Evolutionary conservation across 2,888 invertebrate species (phyloP), one percentile per base, ranked within the genome.

Genomic region (Nephrocerus scutellatus): DNA sequence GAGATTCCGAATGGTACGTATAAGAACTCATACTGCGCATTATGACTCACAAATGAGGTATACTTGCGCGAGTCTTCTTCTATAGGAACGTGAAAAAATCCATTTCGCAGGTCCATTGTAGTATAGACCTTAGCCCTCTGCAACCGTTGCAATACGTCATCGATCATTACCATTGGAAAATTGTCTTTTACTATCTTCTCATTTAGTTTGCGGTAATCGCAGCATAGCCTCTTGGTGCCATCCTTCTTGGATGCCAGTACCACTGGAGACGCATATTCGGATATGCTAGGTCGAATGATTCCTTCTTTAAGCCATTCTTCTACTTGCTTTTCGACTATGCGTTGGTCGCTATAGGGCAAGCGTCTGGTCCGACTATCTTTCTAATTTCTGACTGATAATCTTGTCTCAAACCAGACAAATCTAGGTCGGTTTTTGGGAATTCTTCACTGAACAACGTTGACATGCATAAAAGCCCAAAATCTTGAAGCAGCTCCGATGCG

Each of bases 1-100:
- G 43, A 43, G 10, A 46, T 42, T 4, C 48, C 44, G 20, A 48
- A 47, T n/a, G 52, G 53, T 24, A 52, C 44, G 16, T 36, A 46
- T 7, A 36, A 6, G 18, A 38, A 49, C 18, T 47, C 49, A 16
- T 33, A 49, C 13, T 52, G 47, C 12, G 43, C 45, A 33, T 46
- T 18, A n/a, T 47, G 45, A 7, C 47, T 52, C 1, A 52, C 47
- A 24, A 49, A 50, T 4, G 50, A 36, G 13, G 46, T 50, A 15
- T 39, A 50, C 29, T 48, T 47, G 6, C 39, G 36, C 3, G 49
- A 53, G 4, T 42, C 30, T 10, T 32, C 36, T 4, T 44, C 43
- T 8, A 51, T 31, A 2, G 31, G 37, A 4, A 51, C 37, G 18
- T 50, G 53, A 24, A 47, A 32, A 23, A 48, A 52, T 3, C 46